Percentiles rank a stretch among this genome's conserved stretches.
Conservation (phyloP, 2,888 invertebrate genomes). For the Erynnis tages region DNA sequence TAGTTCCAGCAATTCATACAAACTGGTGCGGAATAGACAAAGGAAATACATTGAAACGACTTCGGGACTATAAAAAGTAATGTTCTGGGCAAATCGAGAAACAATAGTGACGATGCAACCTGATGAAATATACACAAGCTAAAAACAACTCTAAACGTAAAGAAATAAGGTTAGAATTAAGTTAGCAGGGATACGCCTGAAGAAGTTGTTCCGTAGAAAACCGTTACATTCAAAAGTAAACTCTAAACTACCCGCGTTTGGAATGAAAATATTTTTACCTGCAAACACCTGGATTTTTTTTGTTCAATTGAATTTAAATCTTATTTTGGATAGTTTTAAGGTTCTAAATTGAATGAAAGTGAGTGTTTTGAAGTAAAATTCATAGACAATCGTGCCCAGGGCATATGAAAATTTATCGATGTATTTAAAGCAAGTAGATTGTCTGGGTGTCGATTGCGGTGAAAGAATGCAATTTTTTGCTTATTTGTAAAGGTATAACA, state of each 20-base stretch:
- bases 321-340: not conserved
- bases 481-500: too few relatives aligned
- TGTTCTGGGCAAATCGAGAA: slow-evolving; percentile 61
- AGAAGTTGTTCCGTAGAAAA: slow-evolving; percentile 8
- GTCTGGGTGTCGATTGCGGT: not conserved
- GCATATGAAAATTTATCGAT: slow-evolving; percentile 43
- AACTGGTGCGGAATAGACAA: slow-evolving; percentile 46
- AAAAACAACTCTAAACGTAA: slow-evolving; percentile 23
- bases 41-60: slow-evolving; percentile 56
- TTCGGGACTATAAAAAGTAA: slow-evolving; percentile 63
- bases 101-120: slow-evolving; percentile 56
- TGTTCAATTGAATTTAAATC: not conserved
- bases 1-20: slow-evolving; percentile 46
- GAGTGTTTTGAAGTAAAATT: slow-evolving; percentile 4
- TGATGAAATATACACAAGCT: slow-evolving; percentile 33
- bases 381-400: slow-evolving; percentile 43
- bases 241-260: slow-evolving; percentile 9
- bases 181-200: not conserved
- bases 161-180: slow-evolving; percentile 2
- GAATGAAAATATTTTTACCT: not conserved
- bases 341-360: not conserved
- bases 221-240: slow-evolving; percentile 17
- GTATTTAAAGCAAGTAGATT: slow-evolving; percentile 38
- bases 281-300: not conserved
- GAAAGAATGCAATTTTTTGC: slow-evolving; percentile 1